phyloP scores from a whole-genome alignment of 2,888 invertebrate genomes.

The Lacanobia wlatinum region DNA sequence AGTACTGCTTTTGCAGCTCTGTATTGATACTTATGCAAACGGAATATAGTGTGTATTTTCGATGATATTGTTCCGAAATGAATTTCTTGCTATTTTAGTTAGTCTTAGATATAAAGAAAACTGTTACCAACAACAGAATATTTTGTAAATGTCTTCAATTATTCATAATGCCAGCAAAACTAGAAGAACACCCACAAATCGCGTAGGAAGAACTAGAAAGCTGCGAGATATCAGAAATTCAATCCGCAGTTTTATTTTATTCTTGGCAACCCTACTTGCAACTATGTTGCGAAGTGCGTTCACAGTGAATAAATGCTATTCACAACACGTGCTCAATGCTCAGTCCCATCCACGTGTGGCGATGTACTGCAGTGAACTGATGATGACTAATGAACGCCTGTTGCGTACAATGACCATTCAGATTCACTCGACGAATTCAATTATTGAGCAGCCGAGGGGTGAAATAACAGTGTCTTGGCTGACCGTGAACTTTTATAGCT shows the following conservation, averaged over 20 bases:
- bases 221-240: background rate
- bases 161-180: background rate
- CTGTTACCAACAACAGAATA: background rate
- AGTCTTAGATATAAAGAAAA: no score
- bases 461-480: slow-evolving; percentile 11
- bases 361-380: slow-evolving; percentile 43
- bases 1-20: background rate
- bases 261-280: slow-evolving; percentile 54
- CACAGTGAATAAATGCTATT: slow-evolving; percentile 52
- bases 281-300: slow-evolving; percentile 53
- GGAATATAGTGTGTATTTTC: background rate
- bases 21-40: background rate
- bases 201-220: background rate
- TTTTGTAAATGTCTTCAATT: background rate
- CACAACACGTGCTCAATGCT: slow-evolving; percentile 47
- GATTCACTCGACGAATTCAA: slow-evolving; percentile 28
- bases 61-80: background rate
- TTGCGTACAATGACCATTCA: slow-evolving; percentile 41
- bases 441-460: slow-evolving; percentile 28
- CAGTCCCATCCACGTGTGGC: slow-evolving; percentile 48
- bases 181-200: background rate
- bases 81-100: background rate
- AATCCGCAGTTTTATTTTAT: background rate
- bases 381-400: slow-evolving; percentile 41
- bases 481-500: slow-evolving; percentile 35